Evolutionary conservation across 2,113 vertebrate genomes (phyloP).

Genomic region (Etia nguti): DNA sequence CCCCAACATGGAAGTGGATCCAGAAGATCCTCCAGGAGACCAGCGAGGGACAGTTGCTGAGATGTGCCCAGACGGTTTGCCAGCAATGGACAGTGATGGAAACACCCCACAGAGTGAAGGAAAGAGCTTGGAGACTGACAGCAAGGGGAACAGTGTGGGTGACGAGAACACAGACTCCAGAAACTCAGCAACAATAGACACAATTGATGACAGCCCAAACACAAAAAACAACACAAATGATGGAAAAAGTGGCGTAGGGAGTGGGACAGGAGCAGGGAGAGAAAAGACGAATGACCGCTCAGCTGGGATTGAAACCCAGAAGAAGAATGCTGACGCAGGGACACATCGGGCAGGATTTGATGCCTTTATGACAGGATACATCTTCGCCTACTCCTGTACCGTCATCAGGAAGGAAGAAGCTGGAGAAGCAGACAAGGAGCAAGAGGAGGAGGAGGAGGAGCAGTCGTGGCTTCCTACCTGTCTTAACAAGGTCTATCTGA

Average conservation of each 20-base stretch:
- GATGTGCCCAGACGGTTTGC: background rate
- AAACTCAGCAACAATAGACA: background rate
- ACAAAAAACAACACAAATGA: background rate
- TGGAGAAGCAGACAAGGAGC: background rate
- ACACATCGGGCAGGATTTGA: conserved; percentile 92
- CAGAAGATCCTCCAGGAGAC: background rate
- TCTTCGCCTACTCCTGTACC: conserved; percentile 82
- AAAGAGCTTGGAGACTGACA: background rate
- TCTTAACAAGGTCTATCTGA: conserved; percentile 93
- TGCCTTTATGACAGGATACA: conserved; percentile 95
- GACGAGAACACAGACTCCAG: background rate
- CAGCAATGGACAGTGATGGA: background rate
- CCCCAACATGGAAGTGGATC: conserved; percentile 52
- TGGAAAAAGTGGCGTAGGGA: background rate
- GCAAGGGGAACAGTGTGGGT: background rate
- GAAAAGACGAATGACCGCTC: background rate
- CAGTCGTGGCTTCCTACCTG: conserved; percentile 75
- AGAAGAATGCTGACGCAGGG: conserved; percentile 63
- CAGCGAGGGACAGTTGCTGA: conserved; percentile 4
- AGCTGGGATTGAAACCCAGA: background rate
- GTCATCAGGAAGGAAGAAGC: conserved; percentile 45
- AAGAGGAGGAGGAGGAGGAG: background rate
- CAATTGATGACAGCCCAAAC: background rate
- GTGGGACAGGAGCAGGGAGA: background rate
- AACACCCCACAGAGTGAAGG: background rate